Evolutionary conservation across 2,797 vertebrate species (phyloP), one percentile per base, ranked within the genome.

Genomic region (Mus caroli): DNA sequence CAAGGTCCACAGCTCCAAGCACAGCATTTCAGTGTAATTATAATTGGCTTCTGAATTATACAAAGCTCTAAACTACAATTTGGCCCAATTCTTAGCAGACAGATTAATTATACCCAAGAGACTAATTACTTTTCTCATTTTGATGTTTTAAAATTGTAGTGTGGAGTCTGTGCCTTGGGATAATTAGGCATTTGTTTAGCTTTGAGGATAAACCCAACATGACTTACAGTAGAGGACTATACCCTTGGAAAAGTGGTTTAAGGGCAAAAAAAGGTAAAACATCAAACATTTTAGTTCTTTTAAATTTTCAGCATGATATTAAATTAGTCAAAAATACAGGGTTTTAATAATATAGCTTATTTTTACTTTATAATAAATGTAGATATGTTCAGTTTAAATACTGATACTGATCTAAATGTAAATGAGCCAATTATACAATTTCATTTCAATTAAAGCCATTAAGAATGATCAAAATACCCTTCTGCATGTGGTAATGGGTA

Each of bases 171-270:
- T 94, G 52, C 69, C 46, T 94, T 95, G 91, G 56, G 0, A 11
- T 97, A 97, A 96, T 97, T 96, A 97, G 69, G 34, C 86, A 94
- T 90, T 95, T 97, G 82, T 96, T 97, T 97, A 95, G 91, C 94
- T 97, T 97, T 96, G 12, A 96, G 40, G 76, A 94, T 97, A 96
- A 95, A 88, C 64, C 43, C 82, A 92, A 96, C n/a, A 93, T 93
- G 92, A 88, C 69, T 96, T 96, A 76, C n/a, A 64, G 93, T 89
- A 92, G 4, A 79, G 43, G 6, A 50, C 80, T 89, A 85, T 80
- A 90, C 15, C 2, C 22, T 82, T 67, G 37, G 76, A 91, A 97
- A 77, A 96, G 71, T 88, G 94, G 69, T 40, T 69, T 92, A 90
- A 94, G 78, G 22, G 4, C 22, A 82, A 82, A 95, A 79, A 95